A percentile compares a stretch with the other conserved stretches of the same genome.
These are phyloP conservation scores for Echiichthys vipera DNA, from an alignment of 2,797 vertebrate species.

Conservation along the genomic window DNA sequence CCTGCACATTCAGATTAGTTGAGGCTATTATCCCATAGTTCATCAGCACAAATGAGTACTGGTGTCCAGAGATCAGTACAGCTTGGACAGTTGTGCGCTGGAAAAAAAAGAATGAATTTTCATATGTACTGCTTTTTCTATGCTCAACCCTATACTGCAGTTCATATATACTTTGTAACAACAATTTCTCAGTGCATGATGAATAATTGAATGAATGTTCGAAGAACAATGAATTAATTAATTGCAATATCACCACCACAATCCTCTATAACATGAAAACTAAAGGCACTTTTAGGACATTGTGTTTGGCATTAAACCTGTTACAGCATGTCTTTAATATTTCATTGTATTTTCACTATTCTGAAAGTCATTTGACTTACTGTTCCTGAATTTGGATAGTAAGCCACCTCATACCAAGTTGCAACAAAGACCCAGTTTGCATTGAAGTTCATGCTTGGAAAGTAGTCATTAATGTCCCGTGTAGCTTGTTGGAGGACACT, in stretches of 20 bases:
- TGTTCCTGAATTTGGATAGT: constrained; percentile 46
- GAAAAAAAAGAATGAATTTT: background rate
- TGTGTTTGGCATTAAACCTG: no score
- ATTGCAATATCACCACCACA: no score
- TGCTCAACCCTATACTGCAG: no score
- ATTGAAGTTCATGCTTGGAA: constrained; percentile 45
- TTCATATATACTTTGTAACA: no score
- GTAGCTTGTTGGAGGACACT: constrained; percentile 66
- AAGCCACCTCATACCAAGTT: constrained; percentile 83
- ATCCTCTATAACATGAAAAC: no score
- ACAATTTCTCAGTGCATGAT: no score
- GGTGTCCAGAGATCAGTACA: constrained; percentile 69
- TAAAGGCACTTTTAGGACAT: no score
- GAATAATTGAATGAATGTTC: no score
- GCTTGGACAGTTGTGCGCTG: constrained; percentile 74
- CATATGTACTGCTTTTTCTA: background rate
- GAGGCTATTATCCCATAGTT: constrained; percentile 71
- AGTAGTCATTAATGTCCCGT: constrained; percentile 76
- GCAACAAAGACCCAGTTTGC: constrained; percentile 82
- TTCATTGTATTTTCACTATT: no score
- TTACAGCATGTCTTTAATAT: no score
- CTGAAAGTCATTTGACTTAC: constrained; percentile 76
- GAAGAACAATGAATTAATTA: no score
- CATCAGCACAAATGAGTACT: constrained; percentile 73
- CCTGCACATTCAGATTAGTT: background rate